Evolutionary conservation across 2,797 vertebrate genomes (phyloP).

Genomic region (Somateria mollissima): DNA sequence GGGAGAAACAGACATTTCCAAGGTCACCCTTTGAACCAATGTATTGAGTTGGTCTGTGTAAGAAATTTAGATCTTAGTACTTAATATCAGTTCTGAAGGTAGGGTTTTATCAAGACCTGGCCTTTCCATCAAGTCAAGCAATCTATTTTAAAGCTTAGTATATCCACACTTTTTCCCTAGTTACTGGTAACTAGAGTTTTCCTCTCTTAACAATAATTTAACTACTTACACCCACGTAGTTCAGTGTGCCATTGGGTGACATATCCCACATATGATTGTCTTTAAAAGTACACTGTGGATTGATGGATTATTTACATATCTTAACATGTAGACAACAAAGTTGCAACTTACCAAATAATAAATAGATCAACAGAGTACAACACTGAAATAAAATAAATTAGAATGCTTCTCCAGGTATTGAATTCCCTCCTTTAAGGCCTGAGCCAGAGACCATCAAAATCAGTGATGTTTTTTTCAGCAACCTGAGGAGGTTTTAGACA

Average conservation of each 20-base stretch:
- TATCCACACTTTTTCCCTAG: neutral
- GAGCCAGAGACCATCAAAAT: neutral
- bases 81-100: neutral
- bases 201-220: neutral
- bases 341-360: conserved; percentile 58
- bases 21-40: neutral
- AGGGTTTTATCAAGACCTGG: neutral
- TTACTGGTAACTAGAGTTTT: neutral
- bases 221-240: neutral
- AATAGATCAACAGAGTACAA: conserved; percentile 49
- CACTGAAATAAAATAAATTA: conserved; percentile 68
- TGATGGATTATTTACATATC: conserved; percentile 51
- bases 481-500: neutral
- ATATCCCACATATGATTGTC: conserved; percentile 43
- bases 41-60: neutral
- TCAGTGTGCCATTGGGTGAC: neutral
- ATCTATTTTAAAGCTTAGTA: neutral
- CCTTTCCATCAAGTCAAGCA: neutral
- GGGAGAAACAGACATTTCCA: neutral
- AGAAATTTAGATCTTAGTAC: neutral
- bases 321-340: conserved; percentile 48
- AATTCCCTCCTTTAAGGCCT: neutral
- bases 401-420: neutral
- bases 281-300: neutral
- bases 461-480: neutral